phyloP scores from a whole-genome alignment of 1,140 invertebrate species.

The Pseudomyrmex pallidus region DNA sequence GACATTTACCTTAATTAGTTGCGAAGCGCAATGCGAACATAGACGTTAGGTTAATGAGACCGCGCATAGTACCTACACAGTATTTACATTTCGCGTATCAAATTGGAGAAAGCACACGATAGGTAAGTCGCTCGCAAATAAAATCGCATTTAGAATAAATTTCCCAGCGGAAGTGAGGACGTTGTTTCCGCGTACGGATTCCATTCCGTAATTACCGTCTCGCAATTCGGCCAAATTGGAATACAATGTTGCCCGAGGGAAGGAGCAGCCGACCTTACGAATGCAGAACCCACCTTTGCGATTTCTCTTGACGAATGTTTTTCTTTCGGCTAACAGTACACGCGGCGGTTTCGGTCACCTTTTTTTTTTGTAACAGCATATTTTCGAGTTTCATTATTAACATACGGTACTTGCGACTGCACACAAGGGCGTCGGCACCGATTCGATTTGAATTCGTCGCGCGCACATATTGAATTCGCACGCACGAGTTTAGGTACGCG shows the following conservation, averaged over 20 bases:
- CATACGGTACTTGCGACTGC: conserved; percentile 42
- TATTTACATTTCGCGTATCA: conserved; percentile 42
- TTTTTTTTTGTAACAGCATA: conserved; percentile 34
- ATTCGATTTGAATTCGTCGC: conserved; percentile 12
- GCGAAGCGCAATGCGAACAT: background rate
- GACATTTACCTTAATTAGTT: too few species aligned
- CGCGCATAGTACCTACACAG: background rate
- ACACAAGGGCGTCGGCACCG: conserved; percentile 20
- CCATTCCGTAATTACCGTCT: conserved; percentile 23
- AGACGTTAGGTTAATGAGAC: conserved; percentile 22
- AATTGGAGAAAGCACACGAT: conserved; percentile 51
- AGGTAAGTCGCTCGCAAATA: background rate
- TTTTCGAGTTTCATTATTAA: conserved; percentile 51
- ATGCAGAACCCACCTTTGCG: conserved; percentile 38
- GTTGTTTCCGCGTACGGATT: conserved; percentile 35
- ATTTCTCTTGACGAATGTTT: conserved; percentile 36
- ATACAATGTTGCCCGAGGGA: conserved; percentile 78
- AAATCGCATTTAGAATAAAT: conserved; percentile 25
- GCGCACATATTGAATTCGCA: background rate
- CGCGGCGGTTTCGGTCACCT: conserved; percentile 44
- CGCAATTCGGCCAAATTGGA: conserved; percentile 76
- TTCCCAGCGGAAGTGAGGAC: conserved; percentile 32
- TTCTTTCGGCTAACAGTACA: conserved; percentile 57
- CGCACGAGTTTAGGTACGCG: too few species aligned
- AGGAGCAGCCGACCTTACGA: conserved; percentile 64